Base-by-base conservation (phyloP, 2,797 vertebrate species). In the Apogon talboti region DNA sequence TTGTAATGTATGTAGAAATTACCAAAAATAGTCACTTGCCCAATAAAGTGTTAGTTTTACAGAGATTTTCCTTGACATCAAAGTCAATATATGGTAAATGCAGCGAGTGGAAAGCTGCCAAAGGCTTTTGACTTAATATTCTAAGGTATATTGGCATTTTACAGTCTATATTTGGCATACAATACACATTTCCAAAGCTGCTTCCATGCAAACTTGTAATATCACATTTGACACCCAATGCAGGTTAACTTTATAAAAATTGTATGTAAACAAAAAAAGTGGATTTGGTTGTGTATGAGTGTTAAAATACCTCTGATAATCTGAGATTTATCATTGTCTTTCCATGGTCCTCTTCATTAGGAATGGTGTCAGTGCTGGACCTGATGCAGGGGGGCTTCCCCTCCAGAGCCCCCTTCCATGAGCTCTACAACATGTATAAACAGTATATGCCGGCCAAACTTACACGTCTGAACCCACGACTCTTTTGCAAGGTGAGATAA, bases 371-470 rank as follows among this genome's bases (percentile, higher is more conserved):
- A 0, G 98, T 99, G 75, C 85, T 99, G 91, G 98, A 99, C 88
- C 91, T 99, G 81, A 99, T 99, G 98, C 98, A 99, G 85, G 98
- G 98, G 0, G 98, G 98, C 10, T 99, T 99, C 78, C 98, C 98
- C 2, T 99, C 98, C 16, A 91, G 98, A 81, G 98, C 98, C 48
- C 96, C 97, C 0, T 99, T 99, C 92, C 97, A 99, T 35, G 98
- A 99, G 70, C 95, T 99, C 5, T 99, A 99, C 90, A 98, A 97
- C 85, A 98, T 99, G 98, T 99, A 99, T 79, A 96, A 99, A 87
- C 94, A 96, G 67, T 99, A 97, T 38, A 95, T 99, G 93, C 98
- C 98, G 6, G 94, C 89, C 42, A 99, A 98, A 78, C 91, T 99
- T 40, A 94, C 95, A 58, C 94, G 98, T 11, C 91, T 99, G 75